Conservation (phyloP, 2,888 invertebrate species). For the Pyrgus malvae region DNA sequence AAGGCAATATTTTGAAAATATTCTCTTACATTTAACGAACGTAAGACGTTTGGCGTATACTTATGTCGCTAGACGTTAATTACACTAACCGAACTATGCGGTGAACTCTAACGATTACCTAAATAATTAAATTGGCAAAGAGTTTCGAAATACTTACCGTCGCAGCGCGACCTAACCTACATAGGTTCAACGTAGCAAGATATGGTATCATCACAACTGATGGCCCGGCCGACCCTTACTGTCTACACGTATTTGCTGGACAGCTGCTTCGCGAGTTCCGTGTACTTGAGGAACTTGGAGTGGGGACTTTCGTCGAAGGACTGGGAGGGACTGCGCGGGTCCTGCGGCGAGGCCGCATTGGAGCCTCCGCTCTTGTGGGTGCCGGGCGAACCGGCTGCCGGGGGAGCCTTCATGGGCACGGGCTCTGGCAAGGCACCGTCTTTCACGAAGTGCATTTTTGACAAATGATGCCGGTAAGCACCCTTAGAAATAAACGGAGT, state of each 20-base stretch:
- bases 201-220: conserved; percentile 89
- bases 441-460: conserved; percentile 97
- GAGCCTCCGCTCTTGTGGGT: conserved; percentile 68
- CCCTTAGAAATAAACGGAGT: conserved; percentile 98
- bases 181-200: conserved; percentile 84
- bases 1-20: conserved; percentile 81
- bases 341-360: conserved; percentile 75
- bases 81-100: conserved; percentile 80
- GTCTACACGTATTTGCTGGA: conserved; percentile 97
- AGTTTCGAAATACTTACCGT: conserved; percentile 81
- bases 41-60: conserved; percentile 82
- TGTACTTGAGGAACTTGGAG: conserved; percentile 99
- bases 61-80: conserved; percentile 79
- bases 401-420: conserved; percentile 82
- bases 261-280: conserved; percentile 98
- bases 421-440: conserved; percentile 93
- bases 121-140: conserved; percentile 82
- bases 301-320: conserved; percentile 95
- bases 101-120: conserved; percentile 78
- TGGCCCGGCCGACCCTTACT: conserved; percentile 55
- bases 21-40: conserved; percentile 76
- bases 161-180: conserved; percentile 77
- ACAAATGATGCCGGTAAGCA: conserved; percentile 97
- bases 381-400: conserved; percentile 69
- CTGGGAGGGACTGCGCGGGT: conserved; percentile 82